phyloP scores from a whole-genome alignment of 2,888 invertebrate species.

The Nephrotoma appendiculata region DNA sequence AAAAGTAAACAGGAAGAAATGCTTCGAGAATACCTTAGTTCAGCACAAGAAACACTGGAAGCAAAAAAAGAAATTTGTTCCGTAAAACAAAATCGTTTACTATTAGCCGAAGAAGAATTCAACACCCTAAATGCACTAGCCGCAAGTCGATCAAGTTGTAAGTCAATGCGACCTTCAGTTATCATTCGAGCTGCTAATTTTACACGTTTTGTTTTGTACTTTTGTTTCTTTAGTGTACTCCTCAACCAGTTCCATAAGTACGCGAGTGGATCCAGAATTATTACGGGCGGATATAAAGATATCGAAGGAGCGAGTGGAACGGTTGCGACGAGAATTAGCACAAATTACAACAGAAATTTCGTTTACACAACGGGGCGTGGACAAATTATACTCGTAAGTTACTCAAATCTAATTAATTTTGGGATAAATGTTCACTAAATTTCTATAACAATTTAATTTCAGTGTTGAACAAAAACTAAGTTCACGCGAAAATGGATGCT shows the following conservation, averaged over 20 bases:
- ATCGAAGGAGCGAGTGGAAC: slow-evolving; percentile 76
- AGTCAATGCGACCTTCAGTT: slow-evolving; percentile 20
- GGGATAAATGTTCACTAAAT: neutral
- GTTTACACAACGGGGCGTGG: slow-evolving; percentile 82
- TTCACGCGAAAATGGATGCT: slow-evolving; percentile 69
- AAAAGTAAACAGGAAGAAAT: slow-evolving; percentile 90
- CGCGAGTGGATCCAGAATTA: slow-evolving; percentile 88
- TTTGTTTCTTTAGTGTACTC: slow-evolving; percentile 53
- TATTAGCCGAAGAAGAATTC: slow-evolving; percentile 91
- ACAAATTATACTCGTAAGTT: slow-evolving; percentile 76
- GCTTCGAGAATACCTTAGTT: slow-evolving; percentile 90
- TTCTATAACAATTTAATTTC: slow-evolving; percentile 17
- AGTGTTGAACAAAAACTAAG: slow-evolving; percentile 84
- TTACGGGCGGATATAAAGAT: slow-evolving; percentile 82
- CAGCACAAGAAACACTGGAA: slow-evolving; percentile 90
- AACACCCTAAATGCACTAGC: slow-evolving; percentile 82
- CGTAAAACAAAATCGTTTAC: slow-evolving; percentile 86
- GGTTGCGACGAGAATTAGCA: slow-evolving; percentile 76
- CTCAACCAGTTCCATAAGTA: slow-evolving; percentile 73
- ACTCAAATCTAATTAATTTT: slow-evolving; percentile 2
- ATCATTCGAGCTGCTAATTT: slow-evolving; percentile 29
- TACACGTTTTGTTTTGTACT: slow-evolving; percentile 17
- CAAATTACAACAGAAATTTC: slow-evolving; percentile 86
- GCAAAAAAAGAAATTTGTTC: slow-evolving; percentile 94
- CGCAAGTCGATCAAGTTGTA: slow-evolving; percentile 82